These are phyloP conservation scores for Eupithecia exiguata DNA, from an alignment of 2,888 invertebrate species.

Conservation along the genomic window DNA sequence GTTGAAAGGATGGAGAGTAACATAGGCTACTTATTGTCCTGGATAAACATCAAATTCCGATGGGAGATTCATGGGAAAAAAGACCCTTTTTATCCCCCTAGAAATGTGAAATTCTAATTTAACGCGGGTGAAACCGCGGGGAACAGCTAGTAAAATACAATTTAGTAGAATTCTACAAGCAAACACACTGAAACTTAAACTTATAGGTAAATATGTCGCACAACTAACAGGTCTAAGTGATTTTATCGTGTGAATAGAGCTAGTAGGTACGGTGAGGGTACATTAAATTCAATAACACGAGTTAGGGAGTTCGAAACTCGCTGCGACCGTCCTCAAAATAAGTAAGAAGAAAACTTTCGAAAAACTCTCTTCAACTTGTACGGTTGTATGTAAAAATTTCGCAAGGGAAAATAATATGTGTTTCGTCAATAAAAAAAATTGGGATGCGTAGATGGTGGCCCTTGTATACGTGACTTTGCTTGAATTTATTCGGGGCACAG, in stretches of 20 bases:
- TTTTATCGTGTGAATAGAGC: constrained; percentile 73
- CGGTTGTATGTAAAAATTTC: constrained; percentile 72
- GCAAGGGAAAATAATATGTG: constrained; percentile 61
- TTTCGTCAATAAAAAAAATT: constrained; percentile 52
- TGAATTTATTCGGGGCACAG: constrained; percentile 27
- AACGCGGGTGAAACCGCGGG: no score
- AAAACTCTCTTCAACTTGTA: constrained; percentile 76
- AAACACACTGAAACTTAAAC: background rate
- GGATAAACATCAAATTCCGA: no score
- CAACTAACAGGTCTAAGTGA: constrained; percentile 60
- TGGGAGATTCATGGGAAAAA: no score
- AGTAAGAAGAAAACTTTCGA: constrained; percentile 78
- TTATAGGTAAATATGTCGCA: background rate
- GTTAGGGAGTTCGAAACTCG: constrained; percentile 81
- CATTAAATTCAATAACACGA: constrained; percentile 83
- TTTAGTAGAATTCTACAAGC: background rate
- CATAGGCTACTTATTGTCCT: no score
- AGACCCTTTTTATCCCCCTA: no score
- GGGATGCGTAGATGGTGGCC: constrained; percentile 38
- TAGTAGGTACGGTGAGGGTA: constrained; percentile 74
- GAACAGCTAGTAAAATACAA: no score
- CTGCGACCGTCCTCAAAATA: constrained; percentile 82
- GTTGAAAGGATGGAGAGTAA: no score
- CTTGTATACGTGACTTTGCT: constrained; percentile 40
- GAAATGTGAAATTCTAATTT: no score